These are phyloP conservation scores for Anodontia alba DNA, from an alignment of 2,888 invertebrate species.

Conservation along the genomic window DNA sequence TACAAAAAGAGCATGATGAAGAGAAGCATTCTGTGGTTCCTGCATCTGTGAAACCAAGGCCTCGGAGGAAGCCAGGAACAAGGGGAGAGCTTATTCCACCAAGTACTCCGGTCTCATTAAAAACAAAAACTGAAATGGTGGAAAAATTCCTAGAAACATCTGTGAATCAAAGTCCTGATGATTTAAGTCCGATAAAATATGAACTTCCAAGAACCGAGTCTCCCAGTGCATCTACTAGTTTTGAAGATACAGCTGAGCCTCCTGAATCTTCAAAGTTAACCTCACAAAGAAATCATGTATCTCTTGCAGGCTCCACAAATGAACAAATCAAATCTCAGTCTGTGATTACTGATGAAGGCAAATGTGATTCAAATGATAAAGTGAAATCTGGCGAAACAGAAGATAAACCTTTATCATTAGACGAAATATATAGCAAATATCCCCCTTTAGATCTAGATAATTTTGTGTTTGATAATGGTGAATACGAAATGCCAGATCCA, in stretches of 20 bases:
- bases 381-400: slow-evolving; percentile 48
- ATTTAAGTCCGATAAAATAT: slow-evolving; percentile 73
- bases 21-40: slow-evolving; percentile 79
- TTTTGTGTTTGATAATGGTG: slow-evolving; percentile 85
- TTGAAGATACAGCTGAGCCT: slow-evolving; percentile 56
- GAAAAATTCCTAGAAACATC: slow-evolving; percentile 84
- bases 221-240: slow-evolving; percentile 66
- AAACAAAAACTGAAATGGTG: slow-evolving; percentile 85
- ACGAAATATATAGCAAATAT: slow-evolving; percentile 87
- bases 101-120: slow-evolving; percentile 61
- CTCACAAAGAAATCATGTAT: slow-evolving; percentile 32
- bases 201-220: slow-evolving; percentile 87
- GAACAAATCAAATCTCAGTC: slow-evolving; percentile 56
- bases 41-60: slow-evolving; percentile 77
- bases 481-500: slow-evolving; percentile 87
- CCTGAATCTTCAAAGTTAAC: slow-evolving; percentile 4
- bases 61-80: slow-evolving; percentile 73
- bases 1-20: slow-evolving; percentile 76
- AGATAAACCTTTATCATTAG: slow-evolving; percentile 66
- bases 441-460: slow-evolving; percentile 89
- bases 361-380: slow-evolving; percentile 33
- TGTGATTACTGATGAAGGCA: slow-evolving; percentile 50
- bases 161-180: slow-evolving; percentile 72
- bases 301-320: slow-evolving; percentile 35
- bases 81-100: slow-evolving; percentile 62